Evolutionary conservation across 2,888 invertebrate species (phyloP), one percentile per base, ranked within the genome.

Genomic region (Caenorhabditis japonica): DNA sequence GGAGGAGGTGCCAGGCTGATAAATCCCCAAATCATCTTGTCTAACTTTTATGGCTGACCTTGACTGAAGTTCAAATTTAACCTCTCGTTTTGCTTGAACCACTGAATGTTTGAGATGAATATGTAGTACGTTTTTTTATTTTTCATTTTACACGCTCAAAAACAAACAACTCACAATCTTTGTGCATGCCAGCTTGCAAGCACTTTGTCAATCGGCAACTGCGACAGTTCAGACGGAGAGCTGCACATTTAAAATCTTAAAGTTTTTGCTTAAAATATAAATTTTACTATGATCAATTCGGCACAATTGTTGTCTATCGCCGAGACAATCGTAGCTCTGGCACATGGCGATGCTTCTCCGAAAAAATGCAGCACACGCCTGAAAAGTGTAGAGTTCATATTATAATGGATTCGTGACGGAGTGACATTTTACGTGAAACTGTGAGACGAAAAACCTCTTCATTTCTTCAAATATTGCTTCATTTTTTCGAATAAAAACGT

Each of bases 301-400:
- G 23, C 60, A 73, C 0, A 60, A 17, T 23, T 38, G 23, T 1
- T 27, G 10, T 1, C 53, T 47, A 39, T 73, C 64, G 15, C 53
- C 60, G 10, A 56, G 55, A 49, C 73, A 73, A 4, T 60, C 66
- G 46, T 73, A 73, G 7, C 27, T 8, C 25, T 73, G 73, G 27
- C 51, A 17, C 73, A 73, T 73, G 1, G 73, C 56, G 10, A 73
- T 66, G 38, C 56, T 56, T 2, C 73, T 38, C 17, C 73, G 73
- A 46, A 73, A 73, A 19, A 73, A 73, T 33, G 73, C 73, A 0
- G 73, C 73, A 36, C 73, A 73, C 1, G 73, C 73, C 73, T 73
- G 55, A 13, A 70, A 55, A 27, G 21, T 2, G 4, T 44, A 17
- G 30, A n/a, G n/a, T n/a, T n/a, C n/a, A n/a, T n/a, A n/a, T n/a